Conservation (phyloP, 1,140 invertebrate species). For the Spodoptera frugiperda region DNA sequence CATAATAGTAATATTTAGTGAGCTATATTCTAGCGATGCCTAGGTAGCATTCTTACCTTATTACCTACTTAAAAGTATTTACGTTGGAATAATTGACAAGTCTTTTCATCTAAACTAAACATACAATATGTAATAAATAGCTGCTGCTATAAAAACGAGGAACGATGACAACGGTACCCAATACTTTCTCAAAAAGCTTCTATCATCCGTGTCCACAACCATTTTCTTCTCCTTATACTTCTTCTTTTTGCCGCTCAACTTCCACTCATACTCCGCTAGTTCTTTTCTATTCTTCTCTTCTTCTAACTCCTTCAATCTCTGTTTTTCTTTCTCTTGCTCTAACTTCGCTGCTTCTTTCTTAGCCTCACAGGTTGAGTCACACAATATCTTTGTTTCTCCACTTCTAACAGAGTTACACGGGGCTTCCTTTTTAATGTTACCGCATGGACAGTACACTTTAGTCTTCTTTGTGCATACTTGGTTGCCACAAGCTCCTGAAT, state of each 20-base stretch:
- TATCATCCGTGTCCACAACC: constrained; percentile 71
- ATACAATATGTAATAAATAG: constrained; percentile 67
- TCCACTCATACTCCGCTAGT: constrained; percentile 91
- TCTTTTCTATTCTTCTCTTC: constrained; percentile 89
- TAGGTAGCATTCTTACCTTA: too few relatives aligned
- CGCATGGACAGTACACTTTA: constrained; percentile 92
- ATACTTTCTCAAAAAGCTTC: constrained; percentile 76
- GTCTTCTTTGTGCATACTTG: constrained; percentile 93
- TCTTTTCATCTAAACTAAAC: constrained; percentile 9
- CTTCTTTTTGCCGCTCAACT: constrained; percentile 88
- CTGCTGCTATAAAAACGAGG: constrained; percentile 59
- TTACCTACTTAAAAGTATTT: too few relatives aligned
- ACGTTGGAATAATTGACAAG: constrained; percentile 22
- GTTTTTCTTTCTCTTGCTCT: constrained; percentile 84
- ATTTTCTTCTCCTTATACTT: constrained; percentile 80
- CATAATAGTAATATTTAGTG: too few relatives aligned
- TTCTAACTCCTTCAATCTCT: constrained; percentile 87
- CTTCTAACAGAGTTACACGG: constrained; percentile 89
- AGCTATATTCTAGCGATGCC: too few relatives aligned
- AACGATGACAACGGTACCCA: constrained; percentile 75
- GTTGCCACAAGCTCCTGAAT: constrained; percentile 90
- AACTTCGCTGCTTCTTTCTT: constrained; percentile 86
- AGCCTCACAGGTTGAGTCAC: constrained; percentile 88
- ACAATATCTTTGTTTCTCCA: constrained; percentile 85
- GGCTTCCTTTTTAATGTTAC: constrained; percentile 92